Evolutionary conservation across 1,140 invertebrate genomes (phyloP), one percentile per base, ranked within the genome.

Genomic region (Drosophila pachea): DNA sequence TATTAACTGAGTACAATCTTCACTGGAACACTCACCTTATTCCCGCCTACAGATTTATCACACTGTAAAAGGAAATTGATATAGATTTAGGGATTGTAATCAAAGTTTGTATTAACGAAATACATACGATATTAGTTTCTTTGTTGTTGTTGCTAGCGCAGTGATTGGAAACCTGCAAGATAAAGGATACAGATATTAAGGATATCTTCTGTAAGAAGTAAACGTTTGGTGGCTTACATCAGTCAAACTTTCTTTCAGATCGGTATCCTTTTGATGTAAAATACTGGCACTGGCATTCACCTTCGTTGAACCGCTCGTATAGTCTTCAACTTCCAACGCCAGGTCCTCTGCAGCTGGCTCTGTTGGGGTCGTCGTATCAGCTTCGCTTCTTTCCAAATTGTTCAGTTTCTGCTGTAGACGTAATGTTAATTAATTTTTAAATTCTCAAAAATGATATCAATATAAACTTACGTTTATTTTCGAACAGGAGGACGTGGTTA

Each of bases 21-120:
- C 22, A 43, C 0, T 5, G 32, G 50, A 5, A 22, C 50, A 47
- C 93, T 92, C 91, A 94, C 94, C 94, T 95, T 95, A 92, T 95
- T 94, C 90, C 95, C 94, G 91, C 95, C 94, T 91, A 94, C 94
- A 93, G 94, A 94, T 93, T 94, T 95, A 95, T 95, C 95, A 95
- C 94, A 95, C 94, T 95, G 92, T 72, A 94, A 95, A 22, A 2
- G 12, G 68, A 62, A 68, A 49, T 69, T 54, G 54, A 14, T 33
- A 36, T 74, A 61, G 6, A 63, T 54, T 58, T 55, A 58, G 68
- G 42, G 9, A 66, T 59, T 60, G 33, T 36, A 43, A 55, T 32
- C 38, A 33, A 55, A 55, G 38, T 29, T n/a, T 9, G 2, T 33
- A 11, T 3, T 45, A 7, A 29, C 16, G 36, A 38, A 43, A 74